Base-by-base conservation (phyloP, 1,140 invertebrate genomes). In the Cydia pomonella region DNA sequence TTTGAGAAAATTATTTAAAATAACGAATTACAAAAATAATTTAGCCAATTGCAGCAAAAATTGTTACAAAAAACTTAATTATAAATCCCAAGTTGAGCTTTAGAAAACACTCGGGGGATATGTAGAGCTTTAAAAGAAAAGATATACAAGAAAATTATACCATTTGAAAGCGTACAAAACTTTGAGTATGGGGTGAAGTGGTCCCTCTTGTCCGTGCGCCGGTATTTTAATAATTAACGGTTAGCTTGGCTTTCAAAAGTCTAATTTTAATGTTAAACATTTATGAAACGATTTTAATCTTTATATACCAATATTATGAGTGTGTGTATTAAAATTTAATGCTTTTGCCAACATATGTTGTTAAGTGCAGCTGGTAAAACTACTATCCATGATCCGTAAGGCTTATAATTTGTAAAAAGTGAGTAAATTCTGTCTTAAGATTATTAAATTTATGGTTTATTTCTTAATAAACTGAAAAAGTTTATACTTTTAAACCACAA, bases 91-190 rank as follows among this genome's bases (percentile, higher is more conserved):
- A 10, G 53, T 33, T n/a, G 10, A 1, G 25, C 25, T 66, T 66
- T 66, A 29, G 25, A 25, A 21, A 69, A 69, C 18, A 33, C 29
- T 69, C 16, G 10, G 18, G n/a, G 7, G 18, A 69, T 18, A 33
- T 33, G 16, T 33, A 33, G 41, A 69, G 64, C 64, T 69, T 69
- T 33, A 10, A 33, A 33, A 69, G 25, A 69, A 69, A 69, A 69
- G 27, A 69, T 33, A 33, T 69, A 69, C 64, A 69, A 69, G 27
- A 18, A 69, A 18, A 33, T 38, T 18, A 38, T 69, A 69, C 27
- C 29, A 38, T 69, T 69, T 69, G 16, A 69, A 69, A 69, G 64
- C 64, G 29, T 38, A 69, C 64, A 69, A 69, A 69, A 69, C 64
- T 69, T 18, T 18, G 29, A 69, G 27, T 38, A 33, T 38, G 64